These are phyloP conservation scores for Pseudopodoces humilis DNA, from an alignment of 2,113 vertebrate genomes.

Conservation along the genomic window DNA sequence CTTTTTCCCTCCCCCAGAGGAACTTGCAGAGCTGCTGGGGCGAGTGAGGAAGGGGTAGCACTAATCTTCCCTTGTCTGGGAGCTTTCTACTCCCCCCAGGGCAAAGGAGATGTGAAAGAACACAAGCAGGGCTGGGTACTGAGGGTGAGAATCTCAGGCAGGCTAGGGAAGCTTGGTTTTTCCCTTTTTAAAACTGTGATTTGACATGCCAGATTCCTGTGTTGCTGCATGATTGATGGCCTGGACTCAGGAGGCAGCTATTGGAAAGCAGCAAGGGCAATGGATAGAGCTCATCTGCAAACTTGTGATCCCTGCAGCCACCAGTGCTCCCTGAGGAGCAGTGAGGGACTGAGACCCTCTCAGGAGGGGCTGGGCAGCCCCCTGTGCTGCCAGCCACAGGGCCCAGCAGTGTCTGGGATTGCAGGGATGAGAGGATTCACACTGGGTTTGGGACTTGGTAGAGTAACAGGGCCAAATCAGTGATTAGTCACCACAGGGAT, in stretches of 20 bases:
- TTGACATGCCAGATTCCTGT: not conserved
- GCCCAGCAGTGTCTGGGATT: not conserved
- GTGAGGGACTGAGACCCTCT: not conserved
- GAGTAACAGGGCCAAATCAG: not conserved
- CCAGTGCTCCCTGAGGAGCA: not conserved
- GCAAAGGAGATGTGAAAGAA: not conserved
- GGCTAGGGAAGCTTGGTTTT: not conserved
- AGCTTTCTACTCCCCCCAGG: not conserved
- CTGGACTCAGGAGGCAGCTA: not conserved
- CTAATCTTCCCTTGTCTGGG: not conserved
- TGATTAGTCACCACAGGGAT: not conserved
- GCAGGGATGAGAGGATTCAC: not conserved
- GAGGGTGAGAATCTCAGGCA: not conserved
- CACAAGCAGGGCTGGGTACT: not conserved
- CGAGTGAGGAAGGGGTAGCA: rapidly evolving
- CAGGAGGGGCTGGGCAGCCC: not conserved
- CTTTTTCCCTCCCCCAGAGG: not conserved
- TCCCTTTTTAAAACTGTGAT: not conserved
- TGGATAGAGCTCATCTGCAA: not conserved
- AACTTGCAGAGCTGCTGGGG: not conserved
- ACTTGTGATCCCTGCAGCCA: not conserved
- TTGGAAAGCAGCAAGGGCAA: not conserved
- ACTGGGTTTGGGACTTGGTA: rapidly evolving
- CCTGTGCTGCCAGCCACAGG: not conserved
- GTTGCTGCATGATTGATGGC: not conserved